Conservation (phyloP, 2,797 vertebrate genomes). For the Manis crassicaudata region DNA sequence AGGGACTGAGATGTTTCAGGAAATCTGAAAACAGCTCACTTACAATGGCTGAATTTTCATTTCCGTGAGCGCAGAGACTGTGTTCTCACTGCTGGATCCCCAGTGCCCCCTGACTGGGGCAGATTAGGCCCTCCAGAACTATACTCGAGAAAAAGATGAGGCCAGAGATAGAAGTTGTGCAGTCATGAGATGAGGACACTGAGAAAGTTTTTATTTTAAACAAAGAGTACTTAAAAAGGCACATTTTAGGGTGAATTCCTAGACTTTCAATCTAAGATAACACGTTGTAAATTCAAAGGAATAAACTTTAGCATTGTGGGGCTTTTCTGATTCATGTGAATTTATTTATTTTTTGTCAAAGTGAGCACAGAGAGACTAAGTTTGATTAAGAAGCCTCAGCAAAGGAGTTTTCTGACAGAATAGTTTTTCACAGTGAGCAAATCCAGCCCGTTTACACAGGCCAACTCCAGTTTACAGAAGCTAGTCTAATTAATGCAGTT, state of each 20-base stretch:
- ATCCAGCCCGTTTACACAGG: not conserved
- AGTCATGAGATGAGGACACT: not conserved
- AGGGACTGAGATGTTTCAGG: not conserved
- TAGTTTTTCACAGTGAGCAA: not conserved
- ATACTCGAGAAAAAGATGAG: not conserved
- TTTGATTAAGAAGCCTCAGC: not conserved
- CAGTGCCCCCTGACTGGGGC: not conserved
- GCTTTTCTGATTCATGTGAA: not conserved
- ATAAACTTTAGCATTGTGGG: not conserved
- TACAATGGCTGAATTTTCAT: not conserved
- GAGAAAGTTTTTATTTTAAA: not conserved
- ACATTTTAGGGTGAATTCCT: not conserved
- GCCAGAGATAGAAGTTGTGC: not conserved
- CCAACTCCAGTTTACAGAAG: not conserved
- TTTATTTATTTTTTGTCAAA: not conserved
- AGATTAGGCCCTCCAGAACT: not conserved
- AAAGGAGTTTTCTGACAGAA: not conserved
- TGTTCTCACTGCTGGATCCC: not conserved
- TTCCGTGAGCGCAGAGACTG: rapidly evolving
- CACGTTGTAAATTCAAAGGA: not conserved
- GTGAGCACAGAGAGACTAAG: not conserved
- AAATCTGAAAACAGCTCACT: not conserved
- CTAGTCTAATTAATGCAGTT: no score
- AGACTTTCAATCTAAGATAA: not conserved
- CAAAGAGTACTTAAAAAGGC: not conserved